Conservation (phyloP, 53 echinoderm and acorn worm genomes). For the Patiria pectinifera region DNA sequence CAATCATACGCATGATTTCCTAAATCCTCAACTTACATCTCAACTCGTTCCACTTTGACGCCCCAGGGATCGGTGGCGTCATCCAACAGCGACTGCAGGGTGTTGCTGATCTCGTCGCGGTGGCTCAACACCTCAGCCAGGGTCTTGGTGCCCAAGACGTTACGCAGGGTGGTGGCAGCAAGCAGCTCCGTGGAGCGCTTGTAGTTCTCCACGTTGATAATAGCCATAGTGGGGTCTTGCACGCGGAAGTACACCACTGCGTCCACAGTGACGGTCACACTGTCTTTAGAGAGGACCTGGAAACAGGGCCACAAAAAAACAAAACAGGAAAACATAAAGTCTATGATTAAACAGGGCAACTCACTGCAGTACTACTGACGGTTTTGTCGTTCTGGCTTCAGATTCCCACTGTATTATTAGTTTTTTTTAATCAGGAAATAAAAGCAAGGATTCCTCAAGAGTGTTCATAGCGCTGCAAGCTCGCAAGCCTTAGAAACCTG, state of each 20-base stretch:
- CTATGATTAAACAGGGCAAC: no score
- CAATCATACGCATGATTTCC: no score
- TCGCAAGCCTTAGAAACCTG: no score
- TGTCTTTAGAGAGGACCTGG: conserved; percentile 90
- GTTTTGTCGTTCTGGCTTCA: no score
- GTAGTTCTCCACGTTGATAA: conserved; percentile 78
- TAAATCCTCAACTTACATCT: conserved; percentile 60
- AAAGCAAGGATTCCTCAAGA: no score
- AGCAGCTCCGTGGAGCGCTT: conserved; percentile 78
- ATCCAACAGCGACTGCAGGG: conserved; percentile 64
- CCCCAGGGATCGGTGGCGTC: conserved; percentile 94
- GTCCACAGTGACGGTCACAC: conserved; percentile 89
- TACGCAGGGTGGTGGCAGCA: conserved; percentile 87
- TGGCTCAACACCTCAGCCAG: conserved; percentile 54
- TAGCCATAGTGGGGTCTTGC: conserved; percentile 78
- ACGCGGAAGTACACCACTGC: conserved; percentile 90
- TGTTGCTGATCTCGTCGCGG: conserved; percentile 48
- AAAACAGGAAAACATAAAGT: not conserved
- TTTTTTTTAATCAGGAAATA: no score
- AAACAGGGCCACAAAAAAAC: not conserved
- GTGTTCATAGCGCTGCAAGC: no score
- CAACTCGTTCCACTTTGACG: conserved; percentile 92
- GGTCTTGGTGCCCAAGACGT: conserved; percentile 85
- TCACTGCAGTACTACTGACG: no score
- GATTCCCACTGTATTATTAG: no score